These are phyloP conservation scores for Eurytoma adleriae DNA, from an alignment of 2,888 invertebrate genomes.

Conservation along the genomic window DNA sequence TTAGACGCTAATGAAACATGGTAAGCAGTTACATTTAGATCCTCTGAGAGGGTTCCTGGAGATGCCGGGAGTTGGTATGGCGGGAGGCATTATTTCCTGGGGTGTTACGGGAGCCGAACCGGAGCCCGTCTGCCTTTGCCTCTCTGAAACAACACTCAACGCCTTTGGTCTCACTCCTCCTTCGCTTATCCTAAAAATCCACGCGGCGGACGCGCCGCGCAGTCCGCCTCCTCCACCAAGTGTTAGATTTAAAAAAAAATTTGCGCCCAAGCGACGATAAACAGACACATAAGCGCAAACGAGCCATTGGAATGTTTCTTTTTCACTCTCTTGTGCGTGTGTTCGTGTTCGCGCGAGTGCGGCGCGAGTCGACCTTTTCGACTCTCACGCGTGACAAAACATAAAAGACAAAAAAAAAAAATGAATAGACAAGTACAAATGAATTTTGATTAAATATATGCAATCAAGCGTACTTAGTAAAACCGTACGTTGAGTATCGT, in stretches of 20 bases:
- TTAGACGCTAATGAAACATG: slow-evolving; percentile 62
- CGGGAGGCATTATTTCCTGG: slow-evolving; percentile 78
- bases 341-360: too few species aligned
- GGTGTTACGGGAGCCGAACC: slow-evolving; percentile 86
- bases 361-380: too few species aligned
- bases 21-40: slow-evolving; percentile 85
- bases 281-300: slow-evolving; percentile 65
- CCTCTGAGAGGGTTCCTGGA: slow-evolving; percentile 88
- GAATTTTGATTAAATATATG: too few species aligned
- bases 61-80: slow-evolving; percentile 80
- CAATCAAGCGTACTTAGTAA: too few species aligned
- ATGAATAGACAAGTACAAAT: too few species aligned
- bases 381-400: too few species aligned
- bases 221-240: slow-evolving; percentile 63
- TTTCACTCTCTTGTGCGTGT: too few species aligned
- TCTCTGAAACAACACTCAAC: slow-evolving; percentile 78
- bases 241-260: slow-evolving; percentile 63
- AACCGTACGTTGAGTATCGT: too few species aligned
- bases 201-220: not conserved
- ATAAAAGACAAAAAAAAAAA: slow-evolving; percentile 2
- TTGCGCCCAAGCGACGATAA: slow-evolving; percentile 66
- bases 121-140: slow-evolving; percentile 81
- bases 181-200: slow-evolving; percentile 7
- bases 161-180: slow-evolving; percentile 56
- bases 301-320: slow-evolving; percentile 11